Base-by-base conservation (phyloP, 2,888 invertebrate genomes). In the Brenthis daphne region DNA sequence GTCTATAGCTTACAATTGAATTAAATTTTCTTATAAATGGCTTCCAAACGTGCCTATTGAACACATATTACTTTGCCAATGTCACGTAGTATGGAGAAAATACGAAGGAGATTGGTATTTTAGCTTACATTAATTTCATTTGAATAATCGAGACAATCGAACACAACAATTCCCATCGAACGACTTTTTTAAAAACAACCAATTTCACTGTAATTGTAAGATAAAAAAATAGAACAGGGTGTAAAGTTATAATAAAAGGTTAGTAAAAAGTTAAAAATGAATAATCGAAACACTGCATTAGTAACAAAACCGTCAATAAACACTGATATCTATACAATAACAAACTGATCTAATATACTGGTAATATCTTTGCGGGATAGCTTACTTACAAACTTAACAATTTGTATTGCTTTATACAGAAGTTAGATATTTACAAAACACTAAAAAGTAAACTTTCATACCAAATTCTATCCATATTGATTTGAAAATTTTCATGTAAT, bases 341-440 rank as follows among this genome's bases (percentile, higher is more conserved):
- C 65, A 73, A 63, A 64, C 55, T 47, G 61, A 64, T 67, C 63
- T 72, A 73, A 75, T 69, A 72, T 72, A 68, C 67, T 65, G 8
- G 67, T 73, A 75, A 73, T 69, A 74, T 69, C 63, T 68, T 73
- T 75, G 78, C 75, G 70, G 75, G 75, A 80, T 50, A 79, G 76
- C 80, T 80, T 82, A 61, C 80, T 80, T 82, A 61, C 84, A 90
- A 90, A 89, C 89, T 87, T 90, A 90, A 91, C 89, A 88, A 86
- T 75, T 79, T 80, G 80, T 86, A 89, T 88, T 87, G 89, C 88
- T 88, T 78, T 78, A 76, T 81, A 79, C 77, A 78, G 78, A 85
- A 84, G 85, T 81, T 77, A 75, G 67, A 77, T 82, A 83, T 83
- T 80, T 77, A 81, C 77, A 78, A 55, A 72, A 73, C 60, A 50